These are phyloP conservation scores for Galaxea fascicularis DNA, from an alignment of 92 coral and sea anemone genomes.

Conservation along the genomic window DNA sequence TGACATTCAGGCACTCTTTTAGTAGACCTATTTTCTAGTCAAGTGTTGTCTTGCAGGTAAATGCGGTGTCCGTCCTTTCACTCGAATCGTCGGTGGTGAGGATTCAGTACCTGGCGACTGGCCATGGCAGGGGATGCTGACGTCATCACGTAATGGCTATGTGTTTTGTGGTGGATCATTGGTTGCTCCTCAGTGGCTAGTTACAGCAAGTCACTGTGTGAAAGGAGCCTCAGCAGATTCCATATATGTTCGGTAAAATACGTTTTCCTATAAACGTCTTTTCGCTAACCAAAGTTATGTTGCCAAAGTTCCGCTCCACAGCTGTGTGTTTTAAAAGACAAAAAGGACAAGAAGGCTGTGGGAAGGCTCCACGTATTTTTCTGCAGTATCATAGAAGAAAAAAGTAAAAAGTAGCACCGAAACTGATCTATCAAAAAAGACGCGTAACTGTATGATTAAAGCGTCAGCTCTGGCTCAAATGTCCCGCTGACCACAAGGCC, in stretches of 20 bases:
- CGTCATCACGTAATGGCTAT: conserved; percentile 36
- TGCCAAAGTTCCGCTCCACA: no score
- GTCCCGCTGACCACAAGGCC: background rate
- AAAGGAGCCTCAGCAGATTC: conserved; percentile 43
- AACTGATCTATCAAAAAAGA: no score
- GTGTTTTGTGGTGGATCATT: conserved; percentile 63
- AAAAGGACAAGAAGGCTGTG: no score
- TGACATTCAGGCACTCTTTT: no score
- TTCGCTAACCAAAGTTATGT: background rate
- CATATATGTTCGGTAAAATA: conserved; percentile 24
- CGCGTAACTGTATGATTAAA: no score
- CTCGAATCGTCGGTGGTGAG: conserved; percentile 62
- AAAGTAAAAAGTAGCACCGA: no score
- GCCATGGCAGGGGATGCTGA: conserved; percentile 74
- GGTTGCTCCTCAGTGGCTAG: conserved; percentile 68
- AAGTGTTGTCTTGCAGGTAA: conserved; percentile 15
- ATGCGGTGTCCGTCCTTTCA: conserved; percentile 60
- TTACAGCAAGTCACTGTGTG: conserved; percentile 73
- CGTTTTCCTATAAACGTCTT: background rate
- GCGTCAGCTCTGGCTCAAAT: no score
- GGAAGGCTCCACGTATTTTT: no score
- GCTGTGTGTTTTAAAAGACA: no score
- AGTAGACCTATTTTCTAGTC: background rate
- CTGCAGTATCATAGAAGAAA: no score
- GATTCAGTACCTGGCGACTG: conserved; percentile 57